Base-by-base conservation (phyloP, 2,888 invertebrate genomes). In the Tachina grossa region DNA sequence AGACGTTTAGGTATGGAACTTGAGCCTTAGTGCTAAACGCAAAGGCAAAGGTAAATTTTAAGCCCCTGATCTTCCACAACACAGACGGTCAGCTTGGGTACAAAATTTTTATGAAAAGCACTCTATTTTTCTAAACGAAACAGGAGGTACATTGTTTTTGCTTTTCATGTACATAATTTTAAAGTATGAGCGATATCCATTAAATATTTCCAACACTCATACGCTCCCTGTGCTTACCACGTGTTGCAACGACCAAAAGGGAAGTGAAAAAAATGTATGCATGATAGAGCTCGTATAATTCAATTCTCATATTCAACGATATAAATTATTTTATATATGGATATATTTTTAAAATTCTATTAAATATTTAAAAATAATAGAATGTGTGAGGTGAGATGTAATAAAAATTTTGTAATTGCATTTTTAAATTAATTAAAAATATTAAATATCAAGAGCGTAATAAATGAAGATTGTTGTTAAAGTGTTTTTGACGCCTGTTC, bases 361-460 rank as follows among this genome's bases (percentile, higher is more conserved):
- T 57, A 57, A 31, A 57, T 57, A 13, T 31, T 57, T 13, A 31
- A 31, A 57, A 13, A 2, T 11, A n/a, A 19, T 9, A 16, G 53
- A 4, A 55, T 31, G 5, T 22, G 13, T 13, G 5, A 31, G 31
- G 31, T 31, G 39, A 39, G 3, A n/a, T 59, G 59, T n/a, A 59
- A n/a, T n/a, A 39, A 39, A 59, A 11, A 55, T 22, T 10, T 14
- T 59, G 10, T 59, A 41, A 59, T 59, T 41, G 39, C 41, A 11
- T 55, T 45, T 71, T 55, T n/a, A 59, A 59, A 59, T 59, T 72
- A 59, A 59, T 72, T 72, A 39, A 72, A 57, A 59, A 57, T n/a
- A n/a, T 53, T 16, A 14, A 71, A 59, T 49, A 59, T 59, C 16
- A 47, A 72, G 31, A 39, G 45, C 55, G 49, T 39, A 59, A 39